Evolutionary conservation across 2,888 invertebrate species (phyloP).

Genomic region (Theodoxus fluviatilis): DNA sequence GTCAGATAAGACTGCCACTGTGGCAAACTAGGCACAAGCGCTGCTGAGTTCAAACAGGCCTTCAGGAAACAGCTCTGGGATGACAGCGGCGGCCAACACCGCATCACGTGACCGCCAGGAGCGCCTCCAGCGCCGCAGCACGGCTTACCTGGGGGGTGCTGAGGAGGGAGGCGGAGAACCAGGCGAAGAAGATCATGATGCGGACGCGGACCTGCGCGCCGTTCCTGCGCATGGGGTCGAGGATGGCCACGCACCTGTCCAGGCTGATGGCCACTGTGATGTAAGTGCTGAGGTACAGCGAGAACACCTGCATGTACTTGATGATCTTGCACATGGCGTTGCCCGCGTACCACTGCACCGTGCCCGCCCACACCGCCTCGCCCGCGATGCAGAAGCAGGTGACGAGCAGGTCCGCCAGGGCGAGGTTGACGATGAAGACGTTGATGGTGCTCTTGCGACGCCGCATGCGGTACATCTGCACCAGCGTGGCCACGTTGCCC

Average conservation of each 20-base stretch:
- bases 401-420: slow-evolving; percentile 82
- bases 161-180: slow-evolving; percentile 77
- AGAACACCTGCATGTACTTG: slow-evolving; percentile 82
- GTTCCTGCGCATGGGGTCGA: slow-evolving; percentile 73
- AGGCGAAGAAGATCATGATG: slow-evolving; percentile 72
- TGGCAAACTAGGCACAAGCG: too few species aligned
- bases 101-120: too few species aligned
- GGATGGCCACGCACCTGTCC: slow-evolving; percentile 79
- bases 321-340: slow-evolving; percentile 80
- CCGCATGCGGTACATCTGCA: slow-evolving; percentile 75
- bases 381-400: slow-evolving; percentile 82
- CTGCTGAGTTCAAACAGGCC: too few species aligned
- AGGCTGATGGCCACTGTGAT: slow-evolving; percentile 82
- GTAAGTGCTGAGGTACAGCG: slow-evolving; percentile 83
- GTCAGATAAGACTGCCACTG: too few species aligned
- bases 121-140: too few species aligned
- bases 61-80: too few species aligned
- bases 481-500: slow-evolving; percentile 79
- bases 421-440: slow-evolving; percentile 81
- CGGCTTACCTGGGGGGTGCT: slow-evolving; percentile 85
- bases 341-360: slow-evolving; percentile 82
- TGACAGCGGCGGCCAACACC: too few species aligned
- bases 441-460: slow-evolving; percentile 69
- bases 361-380: slow-evolving; percentile 82
- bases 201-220: slow-evolving; percentile 73